Percentiles rank a stretch among this genome's conserved stretches.
These are phyloP conservation scores for Aphelocoma californica DNA, from an alignment of 2,797 vertebrate species.

Conservation along the genomic window DNA sequence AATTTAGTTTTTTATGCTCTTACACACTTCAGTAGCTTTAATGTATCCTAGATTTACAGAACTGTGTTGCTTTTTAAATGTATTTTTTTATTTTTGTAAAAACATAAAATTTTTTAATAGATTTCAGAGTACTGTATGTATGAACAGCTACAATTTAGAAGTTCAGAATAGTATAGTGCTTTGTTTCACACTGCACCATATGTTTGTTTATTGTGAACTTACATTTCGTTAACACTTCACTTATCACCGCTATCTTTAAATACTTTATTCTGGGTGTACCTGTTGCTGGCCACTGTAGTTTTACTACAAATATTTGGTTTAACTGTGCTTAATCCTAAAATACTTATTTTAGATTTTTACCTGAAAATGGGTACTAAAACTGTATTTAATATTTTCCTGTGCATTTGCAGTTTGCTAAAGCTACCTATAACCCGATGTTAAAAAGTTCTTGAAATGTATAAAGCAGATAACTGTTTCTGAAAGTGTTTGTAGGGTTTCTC, in stretches of 20 bases:
- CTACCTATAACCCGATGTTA: rapidly evolving
- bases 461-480: not conserved
- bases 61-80: not conserved
- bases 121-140: not conserved
- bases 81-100: not conserved
- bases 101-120: not conserved
- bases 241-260: not conserved
- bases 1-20: not conserved
- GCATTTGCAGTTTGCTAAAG: not conserved
- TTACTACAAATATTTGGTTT: not conserved
- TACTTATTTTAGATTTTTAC: not conserved
- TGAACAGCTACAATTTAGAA: not conserved
- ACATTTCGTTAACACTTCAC: not conserved
- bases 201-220: not conserved
- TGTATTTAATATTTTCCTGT: not conserved
- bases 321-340: not conserved
- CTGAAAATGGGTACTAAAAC: not conserved
- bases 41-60: not conserved
- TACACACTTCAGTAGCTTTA: not conserved
- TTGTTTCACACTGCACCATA: not conserved
- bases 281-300: not conserved
- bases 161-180: not conserved
- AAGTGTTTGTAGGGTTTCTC: not conserved
- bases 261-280: not conserved
- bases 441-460: not conserved